These are phyloP conservation scores for Diplodus puntazzo DNA, from an alignment of 2,797 vertebrate species.

Conservation along the genomic window DNA sequence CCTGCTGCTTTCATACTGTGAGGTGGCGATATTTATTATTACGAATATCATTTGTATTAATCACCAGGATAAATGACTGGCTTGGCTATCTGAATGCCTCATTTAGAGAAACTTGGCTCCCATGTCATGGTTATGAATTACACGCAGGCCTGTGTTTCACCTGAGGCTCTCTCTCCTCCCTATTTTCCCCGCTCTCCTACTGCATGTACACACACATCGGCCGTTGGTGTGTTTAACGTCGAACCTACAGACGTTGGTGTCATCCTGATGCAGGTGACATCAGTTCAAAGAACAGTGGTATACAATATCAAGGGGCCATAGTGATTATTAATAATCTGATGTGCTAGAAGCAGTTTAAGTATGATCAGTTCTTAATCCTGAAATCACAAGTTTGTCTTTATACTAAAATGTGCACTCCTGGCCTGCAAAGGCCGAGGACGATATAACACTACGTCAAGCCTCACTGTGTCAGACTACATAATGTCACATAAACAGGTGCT, in stretches of 20 bases:
- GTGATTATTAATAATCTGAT: slow-evolving; percentile 5
- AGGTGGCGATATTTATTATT: slow-evolving; percentile 98
- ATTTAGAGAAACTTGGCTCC: slow-evolving; percentile 99
- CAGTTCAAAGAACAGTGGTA: neutral
- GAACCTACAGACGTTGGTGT: slow-evolving; percentile 24
- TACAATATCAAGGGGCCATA: too few species aligned
- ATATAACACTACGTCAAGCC: too few species aligned
- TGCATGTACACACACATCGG: slow-evolving; percentile 36
- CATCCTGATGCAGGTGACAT: slow-evolving; percentile 30
- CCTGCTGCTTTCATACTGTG: slow-evolving; percentile 69
- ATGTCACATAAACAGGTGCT: neutral
- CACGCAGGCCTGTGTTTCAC: slow-evolving; percentile 94
- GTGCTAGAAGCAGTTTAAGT: neutral
- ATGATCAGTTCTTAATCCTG: neutral
- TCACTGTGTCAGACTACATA: too few species aligned
- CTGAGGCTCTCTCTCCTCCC: slow-evolving; percentile 87
- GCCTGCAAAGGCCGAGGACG: neutral
- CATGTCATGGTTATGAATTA: slow-evolving; percentile 99
- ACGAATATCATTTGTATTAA: slow-evolving; percentile 99
- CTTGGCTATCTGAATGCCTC: slow-evolving; percentile 99
- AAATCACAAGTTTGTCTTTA: neutral
- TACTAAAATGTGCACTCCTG: neutral
- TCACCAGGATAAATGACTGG: slow-evolving; percentile 99
- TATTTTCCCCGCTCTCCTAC: slow-evolving; percentile 17
- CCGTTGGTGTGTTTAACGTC: slow-evolving; percentile 39